Evolutionary conservation across 2,888 invertebrate species (phyloP).

Genomic region (Drepana falcataria): DNA sequence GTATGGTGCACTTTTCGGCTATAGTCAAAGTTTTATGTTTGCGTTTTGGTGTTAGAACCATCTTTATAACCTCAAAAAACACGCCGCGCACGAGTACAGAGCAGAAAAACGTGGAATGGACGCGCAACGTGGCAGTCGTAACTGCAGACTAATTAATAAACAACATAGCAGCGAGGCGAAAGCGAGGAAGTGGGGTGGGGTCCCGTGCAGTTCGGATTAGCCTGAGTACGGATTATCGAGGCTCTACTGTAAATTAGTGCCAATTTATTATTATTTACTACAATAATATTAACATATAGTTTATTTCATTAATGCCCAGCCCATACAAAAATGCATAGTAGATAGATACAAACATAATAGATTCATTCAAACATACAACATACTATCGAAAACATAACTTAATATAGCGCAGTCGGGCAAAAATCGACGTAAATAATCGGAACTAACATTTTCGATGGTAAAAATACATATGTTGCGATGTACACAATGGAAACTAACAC

Average conservation of each 20-base stretch:
- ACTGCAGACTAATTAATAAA: neutral
- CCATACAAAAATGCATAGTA: no score
- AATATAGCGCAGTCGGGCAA: no score
- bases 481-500: no score
- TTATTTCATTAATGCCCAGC: no score
- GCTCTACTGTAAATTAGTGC: neutral
- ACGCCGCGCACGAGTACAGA: neutral
- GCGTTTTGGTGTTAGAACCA: constrained; percentile 3
- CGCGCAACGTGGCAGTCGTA: neutral
- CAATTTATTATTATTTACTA: no score
- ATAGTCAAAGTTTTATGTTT: constrained; percentile 11
- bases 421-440: no score
- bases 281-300: no score
- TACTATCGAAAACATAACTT: no score
- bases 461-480: no score
- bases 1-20: constrained; percentile 22
- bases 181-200: neutral
- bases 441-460: no score
- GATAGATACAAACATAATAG: no score
- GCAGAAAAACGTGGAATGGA: neutral
- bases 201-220: neutral
- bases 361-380: no score
- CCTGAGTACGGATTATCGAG: neutral
- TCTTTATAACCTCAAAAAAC: neutral
- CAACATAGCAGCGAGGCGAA: neutral